Evolutionary conservation across 1,140 invertebrate species (phyloP).

Genomic region (Caenorhabditis tropicalis): DNA sequence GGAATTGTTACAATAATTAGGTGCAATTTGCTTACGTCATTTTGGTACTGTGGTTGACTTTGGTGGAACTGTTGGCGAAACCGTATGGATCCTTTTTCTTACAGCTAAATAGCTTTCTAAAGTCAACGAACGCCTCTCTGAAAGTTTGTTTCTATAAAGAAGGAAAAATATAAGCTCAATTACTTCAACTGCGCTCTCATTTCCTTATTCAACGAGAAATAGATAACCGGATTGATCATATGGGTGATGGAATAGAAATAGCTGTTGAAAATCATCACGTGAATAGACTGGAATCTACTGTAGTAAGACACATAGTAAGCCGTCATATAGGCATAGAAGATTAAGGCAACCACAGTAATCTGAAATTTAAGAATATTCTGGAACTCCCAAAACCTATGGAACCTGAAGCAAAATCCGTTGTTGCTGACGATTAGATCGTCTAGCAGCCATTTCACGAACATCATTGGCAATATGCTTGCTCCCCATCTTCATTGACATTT

Average conservation of each 20-base stretch:
- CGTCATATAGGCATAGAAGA: constrained; percentile 71
- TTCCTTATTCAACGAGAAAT: constrained; percentile 68
- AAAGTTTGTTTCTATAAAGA: neutral
- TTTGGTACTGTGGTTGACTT: constrained; percentile 21
- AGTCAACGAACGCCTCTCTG: constrained; percentile 13
- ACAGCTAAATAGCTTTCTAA: neutral
- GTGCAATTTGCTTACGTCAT: neutral
- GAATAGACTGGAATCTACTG: constrained; percentile 66
- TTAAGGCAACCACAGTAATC: constrained; percentile 71
- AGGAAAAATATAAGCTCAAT: neutral
- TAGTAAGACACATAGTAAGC: constrained; percentile 70
- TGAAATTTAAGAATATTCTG: constrained; percentile 46
- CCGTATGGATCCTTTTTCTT: constrained; percentile 25
- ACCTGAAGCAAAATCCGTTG: constrained; percentile 70
- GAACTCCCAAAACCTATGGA: neutral
- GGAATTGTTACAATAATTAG: neutral
- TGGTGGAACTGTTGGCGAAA: constrained; percentile 9
- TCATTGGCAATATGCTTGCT: constrained; percentile 66
- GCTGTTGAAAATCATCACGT: constrained; percentile 69
- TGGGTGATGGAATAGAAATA: constrained; percentile 72
- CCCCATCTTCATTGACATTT: constrained; percentile 72
- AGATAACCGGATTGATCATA: constrained; percentile 70
- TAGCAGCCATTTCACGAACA: constrained; percentile 65
- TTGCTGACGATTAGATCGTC: constrained; percentile 68
- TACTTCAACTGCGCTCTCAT: constrained; percentile 47